phyloP scores from a whole-genome alignment of 1,140 invertebrate genomes.

The Cydia splendana region DNA sequence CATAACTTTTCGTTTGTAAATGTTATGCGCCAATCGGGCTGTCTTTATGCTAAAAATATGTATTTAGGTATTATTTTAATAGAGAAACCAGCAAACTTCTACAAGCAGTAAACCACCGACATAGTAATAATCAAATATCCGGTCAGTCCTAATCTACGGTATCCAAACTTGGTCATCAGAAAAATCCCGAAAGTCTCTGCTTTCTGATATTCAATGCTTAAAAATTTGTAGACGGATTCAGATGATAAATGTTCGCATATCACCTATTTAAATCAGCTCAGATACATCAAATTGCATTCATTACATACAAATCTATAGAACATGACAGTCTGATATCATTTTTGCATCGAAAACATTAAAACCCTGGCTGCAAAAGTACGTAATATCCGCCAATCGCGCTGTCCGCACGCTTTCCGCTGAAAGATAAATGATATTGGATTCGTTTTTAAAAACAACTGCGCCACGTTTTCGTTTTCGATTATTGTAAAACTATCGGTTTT shows the following conservation, averaged over 20 bases:
- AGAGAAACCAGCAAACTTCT: too few species aligned
- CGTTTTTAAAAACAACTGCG: slow-evolving; percentile 15
- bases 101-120: too few species aligned
- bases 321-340: not conserved
- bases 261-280: not conserved
- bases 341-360: not conserved
- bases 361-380: not conserved
- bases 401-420: slow-evolving; percentile 16
- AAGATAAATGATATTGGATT: slow-evolving; percentile 27
- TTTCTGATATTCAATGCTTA: too few species aligned
- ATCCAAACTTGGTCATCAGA: too few species aligned
- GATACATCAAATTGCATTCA: not conserved
- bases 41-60: too few species aligned
- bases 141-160: too few species aligned
- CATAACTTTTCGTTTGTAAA: too few species aligned
- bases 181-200: too few species aligned
- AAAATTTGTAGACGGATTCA: too few species aligned
- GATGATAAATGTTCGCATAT: not conserved
- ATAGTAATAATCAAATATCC: too few species aligned
- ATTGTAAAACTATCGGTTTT: slow-evolving; percentile 5
- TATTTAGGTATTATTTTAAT: too few species aligned
- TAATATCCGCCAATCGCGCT: slow-evolving; percentile 26
- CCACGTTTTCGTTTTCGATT: slow-evolving; percentile 13
- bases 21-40: too few species aligned
- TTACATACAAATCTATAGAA: not conserved